Conservation (phyloP, 2,113 vertebrate genomes). For the Atherinomorus stipes region DNA sequence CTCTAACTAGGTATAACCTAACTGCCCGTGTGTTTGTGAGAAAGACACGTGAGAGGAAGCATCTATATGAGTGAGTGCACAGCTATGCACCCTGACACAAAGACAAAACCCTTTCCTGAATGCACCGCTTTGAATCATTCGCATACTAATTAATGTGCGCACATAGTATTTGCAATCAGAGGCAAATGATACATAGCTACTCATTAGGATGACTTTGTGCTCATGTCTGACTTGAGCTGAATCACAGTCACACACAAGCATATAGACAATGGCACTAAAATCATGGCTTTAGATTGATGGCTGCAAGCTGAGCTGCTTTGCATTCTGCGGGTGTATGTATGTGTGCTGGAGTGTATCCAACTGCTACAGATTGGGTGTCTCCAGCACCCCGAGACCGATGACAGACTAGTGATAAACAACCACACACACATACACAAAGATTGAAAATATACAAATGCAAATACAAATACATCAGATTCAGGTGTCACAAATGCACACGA, state of each 20-base stretch:
- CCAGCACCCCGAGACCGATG: constrained; percentile 48
- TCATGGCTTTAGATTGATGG: constrained; percentile 55
- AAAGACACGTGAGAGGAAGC: constrained; percentile 8
- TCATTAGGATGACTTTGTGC: constrained; percentile 31
- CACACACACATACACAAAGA: constrained; percentile 17
- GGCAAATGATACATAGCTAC: constrained; percentile 16
- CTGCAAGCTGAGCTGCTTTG: constrained; percentile 57
- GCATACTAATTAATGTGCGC: constrained; percentile 12
- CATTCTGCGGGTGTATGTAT: constrained; percentile 54
- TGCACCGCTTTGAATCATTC: constrained; percentile 3
- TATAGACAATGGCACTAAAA: constrained; percentile 21
- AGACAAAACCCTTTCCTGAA: constrained; percentile 18
- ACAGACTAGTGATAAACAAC: constrained; percentile 71
- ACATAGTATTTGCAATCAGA: constrained; percentile 10
- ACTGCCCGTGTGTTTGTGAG: constrained; percentile 28
- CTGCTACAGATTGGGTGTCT: constrained; percentile 73
- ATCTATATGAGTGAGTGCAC: constrained; percentile 25
- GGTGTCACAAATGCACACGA: constrained; percentile 3
- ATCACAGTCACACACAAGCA: constrained; percentile 8
- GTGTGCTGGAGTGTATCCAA: constrained; percentile 64
- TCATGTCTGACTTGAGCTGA: background rate
- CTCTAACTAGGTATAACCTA: constrained; percentile 70
- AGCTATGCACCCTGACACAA: constrained; percentile 30
- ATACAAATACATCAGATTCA: background rate
- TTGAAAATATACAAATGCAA: constrained; percentile 2